phyloP scores from a whole-genome alignment of 2,888 invertebrate species.

The Vanessa cardui region DNA sequence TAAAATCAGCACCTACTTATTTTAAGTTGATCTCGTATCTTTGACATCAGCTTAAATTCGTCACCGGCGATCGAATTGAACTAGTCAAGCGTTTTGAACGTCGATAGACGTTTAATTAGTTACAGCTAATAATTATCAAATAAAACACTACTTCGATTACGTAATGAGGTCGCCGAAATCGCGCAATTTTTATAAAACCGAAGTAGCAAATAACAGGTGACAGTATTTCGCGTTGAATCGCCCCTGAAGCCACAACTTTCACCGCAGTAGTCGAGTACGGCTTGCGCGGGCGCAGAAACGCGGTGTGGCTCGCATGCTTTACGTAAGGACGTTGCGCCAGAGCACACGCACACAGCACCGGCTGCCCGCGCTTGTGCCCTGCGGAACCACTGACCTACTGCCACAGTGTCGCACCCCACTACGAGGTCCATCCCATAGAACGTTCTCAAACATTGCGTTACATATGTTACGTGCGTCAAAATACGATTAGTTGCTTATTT shows the following conservation, averaged over 20 bases:
- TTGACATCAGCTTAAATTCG: neutral
- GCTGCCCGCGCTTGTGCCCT: slow-evolving; percentile 66
- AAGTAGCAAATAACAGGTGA: slow-evolving; percentile 40
- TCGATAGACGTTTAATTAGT: slow-evolving; percentile 10
- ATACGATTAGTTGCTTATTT: slow-evolving; percentile 35
- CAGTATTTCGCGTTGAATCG: slow-evolving; percentile 40
- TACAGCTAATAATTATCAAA: slow-evolving; percentile 26
- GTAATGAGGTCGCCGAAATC: slow-evolving; percentile 33
- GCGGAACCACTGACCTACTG: slow-evolving; percentile 80
- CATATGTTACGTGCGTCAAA: slow-evolving; percentile 44
- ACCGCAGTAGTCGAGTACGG: slow-evolving; percentile 48
- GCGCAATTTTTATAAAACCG: slow-evolving; percentile 38
- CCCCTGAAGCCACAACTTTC: slow-evolving; percentile 69
- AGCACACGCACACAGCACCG: slow-evolving; percentile 37
- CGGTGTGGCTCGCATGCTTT: slow-evolving; percentile 62
- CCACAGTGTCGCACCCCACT: slow-evolving; percentile 65
- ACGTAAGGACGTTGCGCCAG: slow-evolving; percentile 81
- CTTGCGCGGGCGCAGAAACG: slow-evolving; percentile 50
- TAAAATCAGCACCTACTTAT: slow-evolving; percentile 63
- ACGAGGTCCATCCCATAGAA: slow-evolving; percentile 55
- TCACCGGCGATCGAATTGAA: neutral
- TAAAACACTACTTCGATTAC: slow-evolving; percentile 24
- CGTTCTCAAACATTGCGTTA: slow-evolving; percentile 60
- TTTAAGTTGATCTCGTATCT: slow-evolving; percentile 18
- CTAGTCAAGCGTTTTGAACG: neutral